Evolutionary conservation across 2,797 vertebrate species (phyloP).

Genomic region (Thamnophis elegans): DNA sequence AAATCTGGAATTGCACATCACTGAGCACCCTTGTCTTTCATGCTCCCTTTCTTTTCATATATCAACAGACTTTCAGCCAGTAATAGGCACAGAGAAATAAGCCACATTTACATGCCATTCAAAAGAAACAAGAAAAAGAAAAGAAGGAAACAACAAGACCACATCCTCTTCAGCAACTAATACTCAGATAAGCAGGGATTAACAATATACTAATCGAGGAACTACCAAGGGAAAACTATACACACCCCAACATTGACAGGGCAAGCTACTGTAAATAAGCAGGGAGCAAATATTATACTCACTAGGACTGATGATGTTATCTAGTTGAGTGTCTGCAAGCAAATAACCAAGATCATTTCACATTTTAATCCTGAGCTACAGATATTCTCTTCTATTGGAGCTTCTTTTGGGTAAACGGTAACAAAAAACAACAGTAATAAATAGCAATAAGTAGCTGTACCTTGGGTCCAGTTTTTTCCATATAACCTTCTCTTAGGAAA

Average conservation of each 20-base stretch:
- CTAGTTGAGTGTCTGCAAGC: background rate
- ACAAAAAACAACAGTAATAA: background rate
- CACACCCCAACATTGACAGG: background rate
- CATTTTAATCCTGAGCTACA: background rate
- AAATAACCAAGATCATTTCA: background rate
- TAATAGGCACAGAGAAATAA: background rate
- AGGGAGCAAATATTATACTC: background rate
- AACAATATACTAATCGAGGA: background rate
- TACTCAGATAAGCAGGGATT: background rate
- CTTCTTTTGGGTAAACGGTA: background rate
- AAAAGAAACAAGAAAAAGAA: background rate
- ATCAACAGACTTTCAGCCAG: background rate
- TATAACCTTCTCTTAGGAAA: conserved; percentile 89
- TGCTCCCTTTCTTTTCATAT: background rate
- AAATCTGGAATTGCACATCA: background rate
- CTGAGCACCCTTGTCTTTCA: background rate
- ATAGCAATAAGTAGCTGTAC: conserved; percentile 47
- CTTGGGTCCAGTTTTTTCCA: conserved; percentile 91
- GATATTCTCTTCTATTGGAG: background rate
- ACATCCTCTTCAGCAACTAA: background rate
- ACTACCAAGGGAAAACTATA: background rate
- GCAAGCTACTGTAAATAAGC: background rate
- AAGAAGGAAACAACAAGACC: background rate
- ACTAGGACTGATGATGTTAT: background rate
- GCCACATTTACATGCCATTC: background rate